Evolutionary conservation across 2,797 vertebrate species (phyloP), one percentile per base, ranked within the genome.

Genomic region (Argya squamiceps): DNA sequence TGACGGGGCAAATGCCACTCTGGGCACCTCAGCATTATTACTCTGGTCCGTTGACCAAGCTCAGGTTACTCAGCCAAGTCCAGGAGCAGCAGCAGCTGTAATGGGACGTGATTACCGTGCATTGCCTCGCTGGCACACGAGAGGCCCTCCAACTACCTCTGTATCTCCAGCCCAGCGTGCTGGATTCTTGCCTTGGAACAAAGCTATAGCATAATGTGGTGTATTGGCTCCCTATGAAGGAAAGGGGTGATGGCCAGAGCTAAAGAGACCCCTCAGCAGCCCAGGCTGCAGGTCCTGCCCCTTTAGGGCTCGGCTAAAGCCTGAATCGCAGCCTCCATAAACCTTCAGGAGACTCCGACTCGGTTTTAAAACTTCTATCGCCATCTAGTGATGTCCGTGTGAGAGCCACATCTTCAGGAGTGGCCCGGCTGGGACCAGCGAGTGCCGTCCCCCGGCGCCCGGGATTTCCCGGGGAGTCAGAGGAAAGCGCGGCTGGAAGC

Each of bases 381-480:
- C 96, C 96, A 95, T 78, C 96, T 97, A 94, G 93, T 6, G 96
- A 34, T 29, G 23, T 8, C 15, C 32, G 6, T 34, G 59, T 3
- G 4, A 13, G 29, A 44, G 55, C 10, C 73, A 2, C 47, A 0
- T 0, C 10, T 0, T 7, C 15, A 12, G 69, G 46, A 50, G 41
- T 4, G 22, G 27, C 52, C 1, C 1, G 10, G 9, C 58, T 5
- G 44, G n/a, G 6, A 29, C 6, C 36, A 2, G 63, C 3, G 12
- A 6, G 41, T 1, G 12, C 58, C 10, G 23, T 1, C 29, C 2
- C 30, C 12, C 58, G 32, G 16, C 17, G 43, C 12, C 24, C 29
- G 17, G 10, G 14, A 9, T 0, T 7, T 22, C 29, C 52, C 44
- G 4, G 1, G 24, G 4, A 2, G 9, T 0, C 32, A 29, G 32